Conservation (phyloP, 2,888 invertebrate genomes). For the Cantharis rufa region DNA sequence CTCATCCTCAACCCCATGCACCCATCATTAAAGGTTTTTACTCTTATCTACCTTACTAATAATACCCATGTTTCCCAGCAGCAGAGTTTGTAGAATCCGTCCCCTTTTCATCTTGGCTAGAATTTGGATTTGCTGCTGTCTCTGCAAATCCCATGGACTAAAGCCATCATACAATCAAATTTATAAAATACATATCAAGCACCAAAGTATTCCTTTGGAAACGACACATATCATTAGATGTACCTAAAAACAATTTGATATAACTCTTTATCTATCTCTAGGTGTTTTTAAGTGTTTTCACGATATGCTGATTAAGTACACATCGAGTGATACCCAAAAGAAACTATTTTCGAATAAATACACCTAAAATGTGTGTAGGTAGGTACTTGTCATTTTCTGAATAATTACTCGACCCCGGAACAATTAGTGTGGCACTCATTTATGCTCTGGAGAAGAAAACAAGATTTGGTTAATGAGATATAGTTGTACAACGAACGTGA, state of each 20-base stretch:
- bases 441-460: slow-evolving; percentile 33
- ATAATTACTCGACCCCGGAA: slow-evolving; percentile 43
- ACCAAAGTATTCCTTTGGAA: slow-evolving; percentile 44
- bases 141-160: slow-evolving; percentile 42
- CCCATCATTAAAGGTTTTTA: slow-evolving; percentile 76
- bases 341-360: slow-evolving; percentile 38
- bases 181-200: slow-evolving; percentile 53
- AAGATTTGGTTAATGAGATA: neutral
- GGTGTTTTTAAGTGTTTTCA: slow-evolving; percentile 43
- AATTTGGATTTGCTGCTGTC: slow-evolving; percentile 43
- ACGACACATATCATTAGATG: slow-evolving; percentile 45
- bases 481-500: slow-evolving; percentile 17
- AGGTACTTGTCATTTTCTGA: neutral
- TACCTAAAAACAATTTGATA: slow-evolving; percentile 32
- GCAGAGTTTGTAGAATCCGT: slow-evolving; percentile 52
- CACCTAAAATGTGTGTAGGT: slow-evolving; percentile 37
- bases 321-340: slow-evolving; percentile 39
- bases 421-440: slow-evolving; percentile 51
- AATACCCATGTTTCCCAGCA: slow-evolving; percentile 40
- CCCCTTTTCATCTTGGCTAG: slow-evolving; percentile 32
- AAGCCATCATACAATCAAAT: slow-evolving; percentile 46
- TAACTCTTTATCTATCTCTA: slow-evolving; percentile 44
- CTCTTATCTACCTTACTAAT: slow-evolving; percentile 57
- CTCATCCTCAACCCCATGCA: slow-evolving; percentile 65
- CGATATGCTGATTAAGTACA: slow-evolving; percentile 33